Base-by-base conservation (phyloP, 2,797 vertebrate genomes). In the Danio albolineatus region DNA sequence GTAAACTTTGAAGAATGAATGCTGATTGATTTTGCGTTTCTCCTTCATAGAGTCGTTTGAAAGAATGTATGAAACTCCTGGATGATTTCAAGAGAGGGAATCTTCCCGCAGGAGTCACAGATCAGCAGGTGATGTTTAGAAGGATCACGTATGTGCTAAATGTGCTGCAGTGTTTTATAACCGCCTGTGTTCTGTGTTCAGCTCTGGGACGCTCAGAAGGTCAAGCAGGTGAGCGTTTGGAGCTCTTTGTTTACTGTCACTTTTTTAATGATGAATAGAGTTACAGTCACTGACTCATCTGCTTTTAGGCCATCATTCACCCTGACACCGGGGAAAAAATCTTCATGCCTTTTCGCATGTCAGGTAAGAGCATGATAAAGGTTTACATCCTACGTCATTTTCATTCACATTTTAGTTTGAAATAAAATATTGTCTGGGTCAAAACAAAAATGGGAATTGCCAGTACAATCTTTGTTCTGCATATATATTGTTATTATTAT, bases 311-410 rank as follows among this genome's bases (percentile, higher is more conserved):
- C 88, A 97, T 98, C 91, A 96, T 99, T 90, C 98, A 98, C 70
- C 98, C 97, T 0, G 97, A 99, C 86, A 98, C 97, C 3, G 96
- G 97, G 8, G 95, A 99, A 93, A 97, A 97, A 93, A 98, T 98
- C 92, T 98, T 98, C 94, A 98, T 99, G 97, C 97, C 98, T 84
- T 99, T 99, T 91, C 93, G 97, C 84, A 98, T 98, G 97, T 99
- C 97, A 96, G 97, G 97, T 98, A 96, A 71, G 69, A 49, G 14
- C 12, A 61, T 13, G 62, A 14, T 21, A 70, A 71, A 49, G 51
- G 43, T 21, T 39, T 38, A 28, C 28, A 28, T 3, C 28, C 28
- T 28, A 28, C 28, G 28, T 28, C 3, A 28, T n/a, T n/a, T n/a
- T n/a, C n/a, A n/a, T n/a, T n/a, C n/a, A n/a, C n/a, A n/a, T n/a